These are phyloP conservation scores for Acanthoscelides obtectus DNA, from an alignment of 2,888 invertebrate species.

Conservation along the genomic window DNA sequence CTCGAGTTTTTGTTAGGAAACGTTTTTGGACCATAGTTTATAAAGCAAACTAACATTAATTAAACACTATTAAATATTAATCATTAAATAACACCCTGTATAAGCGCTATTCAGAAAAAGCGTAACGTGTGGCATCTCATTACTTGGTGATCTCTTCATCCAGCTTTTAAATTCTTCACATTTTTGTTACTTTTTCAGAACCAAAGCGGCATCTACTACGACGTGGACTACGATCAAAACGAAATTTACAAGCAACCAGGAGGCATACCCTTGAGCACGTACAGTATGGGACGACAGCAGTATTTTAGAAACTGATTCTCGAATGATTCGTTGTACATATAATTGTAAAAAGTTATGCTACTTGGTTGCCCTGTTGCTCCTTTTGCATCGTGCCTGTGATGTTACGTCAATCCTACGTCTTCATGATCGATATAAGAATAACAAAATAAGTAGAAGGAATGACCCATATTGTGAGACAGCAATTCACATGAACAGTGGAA, in stretches of 20 bases:
- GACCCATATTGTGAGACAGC: no score
- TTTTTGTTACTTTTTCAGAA: constrained; percentile 56
- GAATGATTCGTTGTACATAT: background rate
- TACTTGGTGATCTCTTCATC: no score
- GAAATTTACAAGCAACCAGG: constrained; percentile 55
- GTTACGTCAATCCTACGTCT: background rate
- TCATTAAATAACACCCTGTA: no score
- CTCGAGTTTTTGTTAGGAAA: no score
- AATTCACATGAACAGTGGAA: background rate
- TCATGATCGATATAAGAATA: no score
- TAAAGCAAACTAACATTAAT: no score
- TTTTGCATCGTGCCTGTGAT: background rate
- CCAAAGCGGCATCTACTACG: constrained; percentile 86
- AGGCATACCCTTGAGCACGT: constrained; percentile 77
- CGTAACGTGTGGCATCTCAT: no score
- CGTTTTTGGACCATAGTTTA: no score
- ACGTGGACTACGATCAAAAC: constrained; percentile 77
- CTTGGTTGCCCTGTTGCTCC: background rate
- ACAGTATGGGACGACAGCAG: constrained; percentile 71
- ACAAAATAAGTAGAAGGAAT: no score
- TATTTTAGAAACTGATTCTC: constrained; percentile 52
- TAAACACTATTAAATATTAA: no score
- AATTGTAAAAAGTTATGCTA: background rate
- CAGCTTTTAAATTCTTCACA: constrained; percentile 8
- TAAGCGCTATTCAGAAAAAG: no score